Conservation (phyloP, 2,797 vertebrate genomes). For the Tauraco hartlaubi region DNA sequence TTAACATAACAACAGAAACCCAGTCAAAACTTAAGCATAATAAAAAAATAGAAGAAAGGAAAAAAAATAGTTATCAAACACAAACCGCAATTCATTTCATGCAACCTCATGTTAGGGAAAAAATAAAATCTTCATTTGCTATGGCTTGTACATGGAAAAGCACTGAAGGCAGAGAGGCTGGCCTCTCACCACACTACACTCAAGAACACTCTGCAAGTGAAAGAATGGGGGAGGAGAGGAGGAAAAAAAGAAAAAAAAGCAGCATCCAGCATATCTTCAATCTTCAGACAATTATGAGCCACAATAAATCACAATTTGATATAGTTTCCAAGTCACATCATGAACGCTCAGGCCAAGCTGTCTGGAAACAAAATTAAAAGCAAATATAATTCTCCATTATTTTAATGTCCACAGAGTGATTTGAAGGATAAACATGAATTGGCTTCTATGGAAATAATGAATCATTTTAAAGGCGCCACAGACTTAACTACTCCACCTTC, state of each 20-base stretch:
- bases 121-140: conserved; percentile 20
- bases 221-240: not conserved
- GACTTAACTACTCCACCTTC: conserved; percentile 50
- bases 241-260: not conserved
- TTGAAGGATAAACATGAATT: conserved; percentile 64
- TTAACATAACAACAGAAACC: not conserved
- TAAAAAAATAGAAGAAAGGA: not conserved
- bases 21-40: not conserved
- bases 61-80: not conserved
- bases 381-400: conserved; percentile 71
- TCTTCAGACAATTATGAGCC: conserved; percentile 52
- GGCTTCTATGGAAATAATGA: conserved; percentile 71
- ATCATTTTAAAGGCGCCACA: conserved; percentile 64
- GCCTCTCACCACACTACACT: not conserved
- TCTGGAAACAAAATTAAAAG: conserved; percentile 79
- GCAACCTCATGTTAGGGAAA: not conserved
- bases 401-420: conserved; percentile 58
- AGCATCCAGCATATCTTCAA: conserved; percentile 31
- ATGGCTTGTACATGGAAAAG: not conserved
- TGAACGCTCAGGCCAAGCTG: conserved; percentile 62
- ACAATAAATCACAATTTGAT: conserved; percentile 64
- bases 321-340: conserved; percentile 74
- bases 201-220: not conserved
- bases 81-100: not conserved
- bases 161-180: not conserved